phyloP scores from a whole-genome alignment of 2,113 vertebrate species.

The Rhea americana region DNA sequence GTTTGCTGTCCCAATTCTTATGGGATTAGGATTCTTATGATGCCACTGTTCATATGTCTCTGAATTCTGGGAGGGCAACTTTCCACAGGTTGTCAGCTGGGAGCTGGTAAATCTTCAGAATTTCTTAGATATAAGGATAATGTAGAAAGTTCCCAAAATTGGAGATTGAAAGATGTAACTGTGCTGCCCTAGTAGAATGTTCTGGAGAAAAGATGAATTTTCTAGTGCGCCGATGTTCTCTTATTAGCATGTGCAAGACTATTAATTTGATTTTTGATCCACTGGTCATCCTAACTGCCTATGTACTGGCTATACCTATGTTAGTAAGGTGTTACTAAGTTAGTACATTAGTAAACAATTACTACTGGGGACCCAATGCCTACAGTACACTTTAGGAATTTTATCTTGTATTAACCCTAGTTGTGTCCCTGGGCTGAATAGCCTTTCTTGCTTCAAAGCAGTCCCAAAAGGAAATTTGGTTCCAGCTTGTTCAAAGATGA shows the following conservation, averaged over 20 bases:
- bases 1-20: background rate
- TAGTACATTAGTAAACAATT: no score
- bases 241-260: no score
- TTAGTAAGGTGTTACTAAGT: no score
- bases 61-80: background rate
- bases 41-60: background rate
- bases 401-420: no score
- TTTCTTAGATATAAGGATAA: background rate
- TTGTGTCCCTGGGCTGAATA: no score
- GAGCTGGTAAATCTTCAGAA: background rate
- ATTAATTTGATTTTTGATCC: no score
- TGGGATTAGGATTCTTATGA: background rate
- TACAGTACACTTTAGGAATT: no score
- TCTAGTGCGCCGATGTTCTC: no score
- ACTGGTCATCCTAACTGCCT: no score
- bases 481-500: background rate
- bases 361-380: no score
- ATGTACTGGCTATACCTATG: no score
- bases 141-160: background rate
- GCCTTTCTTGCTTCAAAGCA: background rate
- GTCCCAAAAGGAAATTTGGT: background rate
- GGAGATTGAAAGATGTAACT: fast-evolving
- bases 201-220: background rate
- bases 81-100: background rate
- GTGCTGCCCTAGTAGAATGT: background rate